Conservation (phyloP, 1,140 invertebrate species). For the Euura lappo region DNA sequence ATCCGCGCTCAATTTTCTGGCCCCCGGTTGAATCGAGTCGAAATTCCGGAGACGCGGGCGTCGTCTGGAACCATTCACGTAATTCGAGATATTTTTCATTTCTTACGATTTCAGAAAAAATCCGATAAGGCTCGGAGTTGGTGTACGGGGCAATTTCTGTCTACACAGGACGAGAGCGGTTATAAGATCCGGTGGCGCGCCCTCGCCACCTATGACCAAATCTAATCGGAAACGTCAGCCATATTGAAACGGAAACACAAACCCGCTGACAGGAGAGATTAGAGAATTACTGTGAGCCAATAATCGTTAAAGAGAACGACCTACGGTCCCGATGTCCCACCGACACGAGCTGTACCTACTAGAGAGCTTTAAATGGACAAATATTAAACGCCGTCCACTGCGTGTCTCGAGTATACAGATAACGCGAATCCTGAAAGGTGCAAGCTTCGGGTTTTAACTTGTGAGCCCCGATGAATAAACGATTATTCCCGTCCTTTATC, state of each 20-base stretch:
- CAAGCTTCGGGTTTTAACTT: not conserved
- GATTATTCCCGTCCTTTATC: not conserved
- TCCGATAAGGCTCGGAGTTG: too few relatives aligned
- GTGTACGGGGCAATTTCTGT: too few relatives aligned
- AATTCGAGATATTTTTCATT: too few relatives aligned
- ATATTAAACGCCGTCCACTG: not conserved
- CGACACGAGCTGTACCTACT: not conserved
- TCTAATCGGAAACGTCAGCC: conserved; percentile 27
- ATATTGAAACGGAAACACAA: conserved; percentile 55
- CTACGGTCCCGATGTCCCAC: not conserved
- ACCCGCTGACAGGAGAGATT: conserved; percentile 55
- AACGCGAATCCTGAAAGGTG: not conserved
- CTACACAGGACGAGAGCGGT: too few relatives aligned
- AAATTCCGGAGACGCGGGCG: not conserved
- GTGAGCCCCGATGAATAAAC: not conserved
- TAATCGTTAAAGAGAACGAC: conserved; percentile 59
- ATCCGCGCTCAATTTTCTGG: not conserved
- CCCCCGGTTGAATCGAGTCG: not conserved
- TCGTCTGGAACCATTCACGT: too few relatives aligned
- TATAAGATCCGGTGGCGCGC: not conserved
- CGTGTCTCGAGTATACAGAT: not conserved
- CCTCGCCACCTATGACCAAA: not conserved
- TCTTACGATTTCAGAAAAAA: too few relatives aligned
- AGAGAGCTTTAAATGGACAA: conserved; percentile 3
- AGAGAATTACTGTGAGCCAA: conserved; percentile 56